Evolutionary conservation across 2,888 invertebrate species (phyloP), one percentile per base, ranked within the genome.

Genomic region (Campaea margaritaria): DNA sequence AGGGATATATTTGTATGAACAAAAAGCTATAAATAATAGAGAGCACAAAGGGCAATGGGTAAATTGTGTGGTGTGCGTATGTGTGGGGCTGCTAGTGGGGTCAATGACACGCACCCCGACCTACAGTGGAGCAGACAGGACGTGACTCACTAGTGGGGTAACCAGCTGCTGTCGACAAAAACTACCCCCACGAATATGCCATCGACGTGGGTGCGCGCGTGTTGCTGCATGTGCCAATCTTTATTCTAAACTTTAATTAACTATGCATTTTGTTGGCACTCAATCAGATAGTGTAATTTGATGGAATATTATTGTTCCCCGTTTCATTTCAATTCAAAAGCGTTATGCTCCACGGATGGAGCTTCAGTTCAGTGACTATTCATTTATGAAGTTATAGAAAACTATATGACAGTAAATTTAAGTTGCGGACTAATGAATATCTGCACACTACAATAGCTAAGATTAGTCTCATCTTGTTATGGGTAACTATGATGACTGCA

Each of bases 41-140:
- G 78, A 85, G 75, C 68, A 89, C 84, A 90, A 90, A 89, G 87
- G 86, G 86, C 86, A 86, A 82, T 87, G 87, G 84, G 85, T 85
- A 83, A 86, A 83, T 86, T 82, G 84, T 84, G 82, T 82, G 84
- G 85, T 80, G 83, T 83, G 79, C 79, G 82, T 84, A 80, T 83
- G 81, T 82, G 75, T 79, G 82, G 90, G 91, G 91, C 89, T 87
- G 86, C 78, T 82, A 85, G 87, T 82, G 87, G 87, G 91, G 90
- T 92, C 91, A 90, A 83, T 78, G 91, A 91, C 91, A 87, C 88
- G 82, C 89, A 91, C 91, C 91, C 91, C 87, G 90, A 78, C 80
- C 82, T 82, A 79, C 83, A 84, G 85, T 85, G 82, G 85, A 85
- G 87, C 85, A 82, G 82, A 87, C 88, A 91, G 89, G 89, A 91